A percentile compares a stretch with the other conserved stretches of the same genome.
Conservation (phyloP, 2,113 vertebrate species). For the Pelecanus crispus region DNA sequence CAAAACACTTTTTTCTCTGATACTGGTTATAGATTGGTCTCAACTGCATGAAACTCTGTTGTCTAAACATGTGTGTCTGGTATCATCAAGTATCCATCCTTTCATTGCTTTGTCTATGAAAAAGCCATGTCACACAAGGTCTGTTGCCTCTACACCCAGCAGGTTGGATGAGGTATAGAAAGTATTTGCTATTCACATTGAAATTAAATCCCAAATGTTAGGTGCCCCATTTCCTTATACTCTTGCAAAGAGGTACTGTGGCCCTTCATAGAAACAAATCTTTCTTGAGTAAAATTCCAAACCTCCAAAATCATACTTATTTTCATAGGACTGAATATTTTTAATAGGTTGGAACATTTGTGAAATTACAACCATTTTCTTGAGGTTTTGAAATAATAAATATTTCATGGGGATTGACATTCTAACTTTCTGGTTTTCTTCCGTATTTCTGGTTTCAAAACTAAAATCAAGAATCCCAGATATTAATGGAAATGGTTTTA, state of each 20-base stretch:
- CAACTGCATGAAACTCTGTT: not conserved
- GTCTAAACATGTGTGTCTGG: not conserved
- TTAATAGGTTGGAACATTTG: not conserved
- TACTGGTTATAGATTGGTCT: not conserved
- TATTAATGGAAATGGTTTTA: not conserved
- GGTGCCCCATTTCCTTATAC: not conserved
- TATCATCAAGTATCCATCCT: not conserved
- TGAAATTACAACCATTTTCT: not conserved
- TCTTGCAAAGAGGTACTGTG: not conserved
- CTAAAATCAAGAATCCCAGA: not conserved
- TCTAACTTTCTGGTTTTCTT: not conserved
- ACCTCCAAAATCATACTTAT: not conserved
- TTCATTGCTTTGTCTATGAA: not conserved
- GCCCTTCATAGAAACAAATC: not conserved
- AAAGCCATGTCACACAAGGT: not conserved
- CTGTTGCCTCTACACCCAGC: not conserved
- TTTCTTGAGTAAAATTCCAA: not conserved
- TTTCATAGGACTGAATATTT: not conserved
- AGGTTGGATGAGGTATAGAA: not conserved
- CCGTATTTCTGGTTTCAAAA: not conserved
- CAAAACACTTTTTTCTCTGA: not conserved
- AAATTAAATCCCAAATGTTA: not conserved
- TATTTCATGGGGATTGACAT: not conserved
- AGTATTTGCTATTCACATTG: not conserved
- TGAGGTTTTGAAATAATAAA: not conserved